Conservation (phyloP, 2,797 vertebrate genomes). For the Delichon dasypus region DNA sequence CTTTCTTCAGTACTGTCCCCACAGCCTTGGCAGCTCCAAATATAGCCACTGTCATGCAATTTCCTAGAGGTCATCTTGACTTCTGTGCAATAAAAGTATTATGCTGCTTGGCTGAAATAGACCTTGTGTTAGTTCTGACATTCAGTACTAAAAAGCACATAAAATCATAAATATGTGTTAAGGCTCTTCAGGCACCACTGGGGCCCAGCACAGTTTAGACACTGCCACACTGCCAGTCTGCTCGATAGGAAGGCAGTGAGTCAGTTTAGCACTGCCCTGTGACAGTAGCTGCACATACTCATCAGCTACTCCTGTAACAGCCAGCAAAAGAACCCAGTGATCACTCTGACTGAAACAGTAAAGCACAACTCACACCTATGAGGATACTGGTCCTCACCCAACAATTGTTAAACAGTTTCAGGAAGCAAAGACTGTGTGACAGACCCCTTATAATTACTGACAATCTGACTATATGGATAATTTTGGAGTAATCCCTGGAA, state of each 20-base stretch:
- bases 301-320: not conserved
- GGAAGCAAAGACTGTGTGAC: not conserved
- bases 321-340: not conserved
- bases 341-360: not conserved
- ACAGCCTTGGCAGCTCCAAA: not conserved
- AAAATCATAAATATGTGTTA: not conserved
- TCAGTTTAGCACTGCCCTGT: not conserved
- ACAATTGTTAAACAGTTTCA: not conserved
- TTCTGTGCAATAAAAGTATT: not conserved
- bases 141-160: not conserved
- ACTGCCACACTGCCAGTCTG: not conserved
- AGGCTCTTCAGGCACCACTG: not conserved
- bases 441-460: not conserved
- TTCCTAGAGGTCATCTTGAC: not conserved
- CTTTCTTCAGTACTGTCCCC: not conserved
- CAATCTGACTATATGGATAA: accelerated
- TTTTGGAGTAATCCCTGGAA: not conserved
- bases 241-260: not conserved
- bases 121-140: not conserved
- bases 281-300: not conserved
- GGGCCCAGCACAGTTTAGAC: not conserved
- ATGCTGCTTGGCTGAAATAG: not conserved
- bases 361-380: not conserved
- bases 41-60: not conserved
- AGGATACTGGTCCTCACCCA: not conserved